Conservation (phyloP, 2,888 invertebrate species). For the Rotaria magnacalcarata region DNA sequence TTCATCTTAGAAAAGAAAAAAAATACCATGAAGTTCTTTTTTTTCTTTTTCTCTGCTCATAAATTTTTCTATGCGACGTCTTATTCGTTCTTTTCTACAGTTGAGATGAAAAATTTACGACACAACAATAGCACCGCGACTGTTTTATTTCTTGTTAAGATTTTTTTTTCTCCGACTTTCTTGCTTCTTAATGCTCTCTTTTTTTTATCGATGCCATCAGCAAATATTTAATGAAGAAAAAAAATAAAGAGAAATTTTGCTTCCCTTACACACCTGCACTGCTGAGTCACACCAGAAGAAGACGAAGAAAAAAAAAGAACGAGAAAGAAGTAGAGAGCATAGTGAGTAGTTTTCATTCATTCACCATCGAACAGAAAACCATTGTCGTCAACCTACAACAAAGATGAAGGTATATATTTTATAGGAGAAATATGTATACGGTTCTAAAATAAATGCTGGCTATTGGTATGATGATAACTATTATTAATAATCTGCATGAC, state of each 20-base stretch:
- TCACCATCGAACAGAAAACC: background rate
- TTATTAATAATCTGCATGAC: background rate
- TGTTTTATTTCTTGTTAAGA: background rate
- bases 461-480: background rate
- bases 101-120: background rate
- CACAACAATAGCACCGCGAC: background rate
- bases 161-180: background rate
- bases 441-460: background rate
- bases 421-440: background rate
- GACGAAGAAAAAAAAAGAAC: background rate
- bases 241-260: background rate
- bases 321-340: background rate
- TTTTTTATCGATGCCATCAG: background rate
- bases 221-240: background rate
- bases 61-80: too few relatives aligned
- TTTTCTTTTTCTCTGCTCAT: background rate
- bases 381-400: background rate
- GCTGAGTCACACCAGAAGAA: background rate
- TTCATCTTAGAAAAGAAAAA: too few relatives aligned
- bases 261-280: background rate
- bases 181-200: background rate
- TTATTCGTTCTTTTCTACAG: background rate
- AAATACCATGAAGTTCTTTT: background rate
- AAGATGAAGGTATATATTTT: background rate
- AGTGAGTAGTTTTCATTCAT: background rate